Conservation (phyloP, 1,140 invertebrate species). For the Caerostris extrusa region DNA sequence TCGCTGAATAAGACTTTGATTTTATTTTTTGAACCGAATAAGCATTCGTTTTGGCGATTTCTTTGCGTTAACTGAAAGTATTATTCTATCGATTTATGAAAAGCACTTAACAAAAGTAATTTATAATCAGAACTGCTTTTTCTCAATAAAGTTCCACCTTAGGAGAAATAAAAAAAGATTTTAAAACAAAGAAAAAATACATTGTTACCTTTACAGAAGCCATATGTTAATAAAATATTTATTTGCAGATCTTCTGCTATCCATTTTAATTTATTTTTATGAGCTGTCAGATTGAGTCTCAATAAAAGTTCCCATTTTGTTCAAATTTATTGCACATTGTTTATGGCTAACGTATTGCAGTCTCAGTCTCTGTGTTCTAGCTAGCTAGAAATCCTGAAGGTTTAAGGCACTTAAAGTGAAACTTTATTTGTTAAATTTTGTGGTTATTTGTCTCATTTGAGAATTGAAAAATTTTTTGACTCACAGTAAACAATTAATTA, state of each 20-base stretch:
- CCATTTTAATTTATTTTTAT: conserved; percentile 3
- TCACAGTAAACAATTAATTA: too few relatives aligned
- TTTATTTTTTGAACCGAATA: background rate
- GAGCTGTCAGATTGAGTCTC: background rate
- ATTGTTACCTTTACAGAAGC: background rate
- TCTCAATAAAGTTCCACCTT: conserved; percentile 1
- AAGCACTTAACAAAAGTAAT: background rate
- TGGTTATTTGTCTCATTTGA: too few relatives aligned
- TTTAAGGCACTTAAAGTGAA: too few relatives aligned
- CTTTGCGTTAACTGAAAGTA: too few relatives aligned
- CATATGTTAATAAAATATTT: conserved; percentile 6
- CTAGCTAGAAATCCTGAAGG: too few relatives aligned
- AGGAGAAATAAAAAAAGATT: background rate
- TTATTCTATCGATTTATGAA: background rate
- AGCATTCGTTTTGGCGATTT: background rate
- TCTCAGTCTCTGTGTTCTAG: too few relatives aligned
- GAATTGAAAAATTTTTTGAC: too few relatives aligned
- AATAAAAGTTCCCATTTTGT: background rate
- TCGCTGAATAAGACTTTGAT: background rate
- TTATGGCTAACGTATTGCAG: background rate
- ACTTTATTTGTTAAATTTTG: too few relatives aligned
- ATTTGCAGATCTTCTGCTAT: background rate
- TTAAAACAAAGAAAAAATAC: background rate
- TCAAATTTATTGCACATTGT: background rate
- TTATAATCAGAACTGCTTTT: background rate